phyloP scores from a whole-genome alignment of 2,113 vertebrate genomes.

The Prionailurus viverrinus region DNA sequence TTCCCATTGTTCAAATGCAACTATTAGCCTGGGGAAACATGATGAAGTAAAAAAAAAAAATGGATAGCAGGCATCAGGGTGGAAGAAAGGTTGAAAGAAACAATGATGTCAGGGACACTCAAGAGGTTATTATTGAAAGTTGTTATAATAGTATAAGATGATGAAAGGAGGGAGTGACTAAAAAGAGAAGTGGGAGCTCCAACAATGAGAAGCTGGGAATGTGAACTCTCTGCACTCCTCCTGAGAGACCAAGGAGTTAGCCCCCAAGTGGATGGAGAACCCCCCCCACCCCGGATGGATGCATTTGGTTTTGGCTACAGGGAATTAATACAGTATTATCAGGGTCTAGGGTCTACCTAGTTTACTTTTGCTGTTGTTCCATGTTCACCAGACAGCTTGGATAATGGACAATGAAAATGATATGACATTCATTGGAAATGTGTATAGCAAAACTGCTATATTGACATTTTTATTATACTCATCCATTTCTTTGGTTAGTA shows the following conservation, averaged over 20 bases:
- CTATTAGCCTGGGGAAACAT: neutral
- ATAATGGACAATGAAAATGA: neutral
- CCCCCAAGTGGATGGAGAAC: neutral
- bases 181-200: neutral
- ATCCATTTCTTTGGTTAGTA: neutral
- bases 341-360: neutral
- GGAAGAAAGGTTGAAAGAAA: neutral
- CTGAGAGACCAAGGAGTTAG: neutral
- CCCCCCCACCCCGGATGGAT: rapidly evolving
- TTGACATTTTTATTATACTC: neutral
- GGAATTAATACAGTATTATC: neutral
- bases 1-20: slow-evolving; percentile 6
- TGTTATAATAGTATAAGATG: neutral
- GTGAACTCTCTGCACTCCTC: neutral
- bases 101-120: neutral
- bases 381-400: neutral
- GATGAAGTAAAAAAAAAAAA: neutral
- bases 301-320: neutral
- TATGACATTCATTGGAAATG: neutral
- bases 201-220: neutral
- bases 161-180: neutral
- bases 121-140: neutral
- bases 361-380: neutral
- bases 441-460: neutral
- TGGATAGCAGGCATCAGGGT: neutral